A percentile compares a stretch with the other conserved stretches of the same genome.
Conservation (phyloP, 2,888 invertebrate genomes). For the Hirtodrosophila alboralis region DNA sequence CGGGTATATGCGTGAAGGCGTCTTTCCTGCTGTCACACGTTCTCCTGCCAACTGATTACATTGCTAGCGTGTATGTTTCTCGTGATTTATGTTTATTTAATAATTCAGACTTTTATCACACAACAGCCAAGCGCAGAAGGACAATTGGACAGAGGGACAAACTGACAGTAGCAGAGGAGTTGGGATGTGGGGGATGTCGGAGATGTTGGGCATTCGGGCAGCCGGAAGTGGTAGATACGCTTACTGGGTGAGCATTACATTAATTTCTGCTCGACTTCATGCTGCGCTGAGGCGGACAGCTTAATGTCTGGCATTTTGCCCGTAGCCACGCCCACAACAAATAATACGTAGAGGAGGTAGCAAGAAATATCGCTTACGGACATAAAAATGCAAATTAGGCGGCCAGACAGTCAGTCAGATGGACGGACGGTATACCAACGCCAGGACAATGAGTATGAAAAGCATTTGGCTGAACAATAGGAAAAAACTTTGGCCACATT, state of each 20-base stretch:
- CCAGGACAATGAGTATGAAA: slow-evolving; percentile 1
- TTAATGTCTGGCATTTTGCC: slow-evolving; percentile 19
- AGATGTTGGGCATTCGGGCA: slow-evolving; percentile 4
- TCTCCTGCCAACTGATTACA: slow-evolving; percentile 27
- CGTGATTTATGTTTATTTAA: slow-evolving; percentile 77
- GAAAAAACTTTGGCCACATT: slow-evolving; percentile 21
- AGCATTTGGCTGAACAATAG: slow-evolving; percentile 10
- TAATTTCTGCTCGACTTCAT: slow-evolving; percentile 31
- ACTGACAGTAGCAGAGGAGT: not conserved
- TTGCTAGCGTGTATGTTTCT: slow-evolving; percentile 27
- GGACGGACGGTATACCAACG: not conserved
- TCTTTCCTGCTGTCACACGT: slow-evolving; percentile 16
- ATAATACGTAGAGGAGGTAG: not conserved
- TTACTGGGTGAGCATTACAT: slow-evolving; percentile 32
- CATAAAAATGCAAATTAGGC: slow-evolving; percentile 70
- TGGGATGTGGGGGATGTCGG: slow-evolving; percentile 1
- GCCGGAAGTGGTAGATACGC: slow-evolving; percentile 29
- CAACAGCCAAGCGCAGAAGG: slow-evolving; percentile 35
- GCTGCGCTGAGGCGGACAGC: slow-evolving; percentile 23
- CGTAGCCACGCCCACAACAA: slow-evolving; percentile 30
- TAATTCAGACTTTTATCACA: slow-evolving; percentile 74
- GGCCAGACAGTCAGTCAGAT: slow-evolving; percentile 36
- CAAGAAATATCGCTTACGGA: slow-evolving; percentile 43
- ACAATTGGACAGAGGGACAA: slow-evolving; percentile 1
- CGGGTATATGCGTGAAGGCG: not conserved